Conservation (phyloP, 2,888 invertebrate genomes). For the Melinopterus prodromus region DNA sequence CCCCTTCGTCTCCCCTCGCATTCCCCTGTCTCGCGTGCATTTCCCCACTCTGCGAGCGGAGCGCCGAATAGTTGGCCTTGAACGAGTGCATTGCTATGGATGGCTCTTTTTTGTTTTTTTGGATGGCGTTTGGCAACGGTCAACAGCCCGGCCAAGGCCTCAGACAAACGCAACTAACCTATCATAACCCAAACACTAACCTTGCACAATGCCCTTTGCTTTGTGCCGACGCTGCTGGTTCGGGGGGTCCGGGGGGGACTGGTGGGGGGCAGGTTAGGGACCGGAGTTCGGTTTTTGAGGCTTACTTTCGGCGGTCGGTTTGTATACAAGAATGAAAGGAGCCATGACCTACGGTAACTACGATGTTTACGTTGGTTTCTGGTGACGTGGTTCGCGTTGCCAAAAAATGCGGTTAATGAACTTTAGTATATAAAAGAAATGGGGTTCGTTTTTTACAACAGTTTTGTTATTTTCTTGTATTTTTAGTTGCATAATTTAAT, state of each 20-base stretch:
- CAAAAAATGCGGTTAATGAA: not conserved
- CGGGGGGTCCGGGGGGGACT: not conserved
- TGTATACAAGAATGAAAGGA: not conserved
- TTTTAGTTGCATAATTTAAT: too few species aligned
- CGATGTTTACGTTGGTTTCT: slow-evolving; percentile 12
- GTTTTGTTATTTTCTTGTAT: too few species aligned
- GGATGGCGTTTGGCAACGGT: slow-evolving; percentile 61
- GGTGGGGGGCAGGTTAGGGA: not conserved
- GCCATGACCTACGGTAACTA: not conserved
- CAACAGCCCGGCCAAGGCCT: slow-evolving; percentile 62
- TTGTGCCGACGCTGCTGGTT: slow-evolving; percentile 45
- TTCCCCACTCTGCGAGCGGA: slow-evolving; percentile 48
- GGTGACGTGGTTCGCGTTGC: not conserved
- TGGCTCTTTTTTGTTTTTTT: slow-evolving; percentile 59
- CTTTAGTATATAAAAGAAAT: too few species aligned
- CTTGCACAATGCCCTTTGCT: slow-evolving; percentile 50
- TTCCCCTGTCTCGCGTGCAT: slow-evolving; percentile 48
- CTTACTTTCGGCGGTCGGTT: not conserved
- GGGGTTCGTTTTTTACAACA: too few species aligned
- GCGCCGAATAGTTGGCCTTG: slow-evolving; percentile 62
- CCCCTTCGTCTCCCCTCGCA: slow-evolving; percentile 44
- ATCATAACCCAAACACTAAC: slow-evolving; percentile 58
- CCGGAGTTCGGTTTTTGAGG: slow-evolving; percentile 12
- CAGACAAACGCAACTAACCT: slow-evolving; percentile 57
- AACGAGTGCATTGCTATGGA: slow-evolving; percentile 62